These are phyloP conservation scores for Pseudochaenichthys georgianus DNA, from an alignment of 2,797 vertebrate species.

Conservation along the genomic window DNA sequence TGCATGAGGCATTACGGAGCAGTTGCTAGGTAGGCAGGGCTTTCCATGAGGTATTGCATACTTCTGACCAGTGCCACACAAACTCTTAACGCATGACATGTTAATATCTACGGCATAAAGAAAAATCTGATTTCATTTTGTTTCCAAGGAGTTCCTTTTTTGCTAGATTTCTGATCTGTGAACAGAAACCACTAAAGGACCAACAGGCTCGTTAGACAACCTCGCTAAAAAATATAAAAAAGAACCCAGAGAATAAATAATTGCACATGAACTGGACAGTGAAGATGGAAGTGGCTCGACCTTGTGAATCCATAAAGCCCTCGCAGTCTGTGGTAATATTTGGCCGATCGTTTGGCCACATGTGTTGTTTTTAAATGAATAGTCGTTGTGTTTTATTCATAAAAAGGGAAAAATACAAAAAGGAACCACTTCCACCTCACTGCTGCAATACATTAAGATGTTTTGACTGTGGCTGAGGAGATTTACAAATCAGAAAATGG, in stretches of 20 bases:
- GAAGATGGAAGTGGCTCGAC: constrained; percentile 27
- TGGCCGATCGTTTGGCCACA: constrained; percentile 30
- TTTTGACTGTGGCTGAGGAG: constrained; percentile 3
- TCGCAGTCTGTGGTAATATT: constrained; percentile 41
- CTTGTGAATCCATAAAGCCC: constrained; percentile 30
- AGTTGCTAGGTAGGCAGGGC: constrained; percentile 68
- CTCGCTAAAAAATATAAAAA: constrained; percentile 19
- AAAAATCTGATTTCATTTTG: constrained; percentile 26
- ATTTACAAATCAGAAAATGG: constrained; percentile 11
- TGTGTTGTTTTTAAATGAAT: constrained; percentile 12
- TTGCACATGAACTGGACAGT: constrained; percentile 39
- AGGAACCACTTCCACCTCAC: constrained; percentile 23
- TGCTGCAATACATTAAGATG: constrained; percentile 7
- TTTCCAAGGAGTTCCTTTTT: constrained; percentile 23
- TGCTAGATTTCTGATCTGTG: constrained; percentile 15
- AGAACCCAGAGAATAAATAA: constrained; percentile 28
- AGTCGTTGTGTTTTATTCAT: background rate
- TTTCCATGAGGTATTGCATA: constrained; percentile 78
- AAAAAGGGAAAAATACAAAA: constrained; percentile 13
- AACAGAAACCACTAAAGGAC: constrained; percentile 22
- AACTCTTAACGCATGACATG: constrained; percentile 40
- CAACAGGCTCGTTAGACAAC: constrained; percentile 36
- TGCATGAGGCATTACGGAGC: constrained; percentile 67
- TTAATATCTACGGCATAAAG: constrained; percentile 45
- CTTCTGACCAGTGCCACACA: constrained; percentile 63